Conservation (phyloP, 64 coral and sea anemone species). For the Dendronephthya gigantea region DNA sequence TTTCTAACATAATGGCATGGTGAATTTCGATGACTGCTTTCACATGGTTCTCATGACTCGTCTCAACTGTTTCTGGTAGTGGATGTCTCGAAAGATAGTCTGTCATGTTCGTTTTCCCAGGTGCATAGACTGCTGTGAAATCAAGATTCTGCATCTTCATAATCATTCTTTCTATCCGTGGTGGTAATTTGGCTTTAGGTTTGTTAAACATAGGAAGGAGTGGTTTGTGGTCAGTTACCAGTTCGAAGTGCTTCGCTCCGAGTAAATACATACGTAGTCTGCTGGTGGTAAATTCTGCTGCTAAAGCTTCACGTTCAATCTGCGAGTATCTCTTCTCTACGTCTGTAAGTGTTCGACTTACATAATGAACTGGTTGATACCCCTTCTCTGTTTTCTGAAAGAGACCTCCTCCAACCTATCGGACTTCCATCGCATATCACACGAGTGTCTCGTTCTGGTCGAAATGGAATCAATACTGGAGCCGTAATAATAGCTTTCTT, state of each 20-base stretch:
- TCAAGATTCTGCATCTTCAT: not conserved
- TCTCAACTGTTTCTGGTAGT: not conserved
- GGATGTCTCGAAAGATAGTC: not conserved
- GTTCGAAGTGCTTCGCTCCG: not conserved
- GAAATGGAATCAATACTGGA: not conserved
- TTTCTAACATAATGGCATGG: not conserved
- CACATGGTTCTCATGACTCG: not conserved
- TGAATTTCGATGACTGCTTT: not conserved
- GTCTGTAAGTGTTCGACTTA: not conserved
- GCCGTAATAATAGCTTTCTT: not conserved
- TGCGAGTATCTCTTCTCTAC: not conserved
- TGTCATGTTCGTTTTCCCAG: not conserved
- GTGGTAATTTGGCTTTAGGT: not conserved
- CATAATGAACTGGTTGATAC: conserved; percentile 3
- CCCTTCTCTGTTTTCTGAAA: conserved; percentile 7
- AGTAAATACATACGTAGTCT: not conserved
- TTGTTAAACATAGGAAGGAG: not conserved
- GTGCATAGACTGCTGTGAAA: not conserved
- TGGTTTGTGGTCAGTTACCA: not conserved
- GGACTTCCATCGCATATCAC: conserved; percentile 4
- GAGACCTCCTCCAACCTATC: not conserved
- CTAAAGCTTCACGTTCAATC: not conserved
- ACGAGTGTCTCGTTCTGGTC: not conserved
- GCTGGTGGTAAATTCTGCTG: not conserved
- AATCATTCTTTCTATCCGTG: not conserved